These are phyloP conservation scores for Blastobasis adustella DNA, from an alignment of 2,888 invertebrate species.

Conservation along the genomic window DNA sequence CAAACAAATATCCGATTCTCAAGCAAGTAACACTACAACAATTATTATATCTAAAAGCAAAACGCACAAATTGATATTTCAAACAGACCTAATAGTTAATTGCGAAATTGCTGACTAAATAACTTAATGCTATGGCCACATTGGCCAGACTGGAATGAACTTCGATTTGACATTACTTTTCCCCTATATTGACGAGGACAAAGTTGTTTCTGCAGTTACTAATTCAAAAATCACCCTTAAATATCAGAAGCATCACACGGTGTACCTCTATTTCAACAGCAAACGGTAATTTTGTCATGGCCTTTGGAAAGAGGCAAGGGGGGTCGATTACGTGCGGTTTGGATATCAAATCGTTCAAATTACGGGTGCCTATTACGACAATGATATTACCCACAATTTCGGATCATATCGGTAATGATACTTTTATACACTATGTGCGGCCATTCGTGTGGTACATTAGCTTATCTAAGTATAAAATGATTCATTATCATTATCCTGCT, in stretches of 20 bases:
- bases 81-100: constrained; percentile 50
- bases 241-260: too few species aligned
- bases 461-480: too few species aligned
- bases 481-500: too few species aligned
- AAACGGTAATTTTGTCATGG: constrained; percentile 18
- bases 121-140: constrained; percentile 45
- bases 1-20: too few species aligned
- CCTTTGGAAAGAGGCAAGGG: constrained; percentile 21
- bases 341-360: constrained; percentile 45
- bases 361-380: constrained; percentile 50
- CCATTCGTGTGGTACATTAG: too few species aligned
- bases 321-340: constrained; percentile 28
- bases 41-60: constrained; percentile 2
- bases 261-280: not conserved
- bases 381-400: constrained; percentile 57
- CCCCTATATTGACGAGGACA: constrained; percentile 11
- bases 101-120: constrained; percentile 56
- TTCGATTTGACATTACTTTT: constrained; percentile 27
- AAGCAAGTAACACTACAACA: too few species aligned
- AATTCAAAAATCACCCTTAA: too few species aligned
- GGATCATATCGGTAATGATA: constrained; percentile 47
- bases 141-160: constrained; percentile 25
- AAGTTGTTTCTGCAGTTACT: too few species aligned
- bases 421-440: constrained; percentile 18
- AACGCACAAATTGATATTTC: constrained; percentile 46